phyloP scores from a whole-genome alignment of 2,797 vertebrate genomes.

The Dallia pectoralis region DNA sequence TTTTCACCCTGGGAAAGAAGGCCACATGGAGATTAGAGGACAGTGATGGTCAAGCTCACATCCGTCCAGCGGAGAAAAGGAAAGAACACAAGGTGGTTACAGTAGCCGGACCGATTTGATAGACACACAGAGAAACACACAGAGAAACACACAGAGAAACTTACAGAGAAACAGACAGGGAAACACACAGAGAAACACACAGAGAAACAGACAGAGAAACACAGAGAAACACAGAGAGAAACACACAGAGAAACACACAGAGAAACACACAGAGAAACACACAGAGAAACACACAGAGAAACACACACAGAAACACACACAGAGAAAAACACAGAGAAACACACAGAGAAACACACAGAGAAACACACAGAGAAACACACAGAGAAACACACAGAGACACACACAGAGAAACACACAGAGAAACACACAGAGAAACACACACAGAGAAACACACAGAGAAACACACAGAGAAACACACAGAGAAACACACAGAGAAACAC shows the following conservation, averaged over 20 bases:
- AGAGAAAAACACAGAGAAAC: too few species aligned
- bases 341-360: neutral
- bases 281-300: too few species aligned
- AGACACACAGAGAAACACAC: neutral
- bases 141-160: constrained; percentile 17
- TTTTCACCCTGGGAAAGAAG: constrained; percentile 68
- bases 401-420: too few species aligned
- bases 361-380: neutral
- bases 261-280: constrained; percentile 15
- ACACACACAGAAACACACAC: too few species aligned
- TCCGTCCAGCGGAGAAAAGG: constrained; percentile 43
- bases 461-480: constrained; percentile 2
- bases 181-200: constrained; percentile 5
- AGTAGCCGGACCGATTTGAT: neutral
- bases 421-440: constrained; percentile 2
- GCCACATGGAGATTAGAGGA: constrained; percentile 56
- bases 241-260: neutral
- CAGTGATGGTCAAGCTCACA: constrained; percentile 54
- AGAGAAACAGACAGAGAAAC: constrained; percentile 23
- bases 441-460: too few species aligned
- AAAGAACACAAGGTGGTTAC: constrained; percentile 28
- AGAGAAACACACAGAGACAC: constrained; percentile 23
- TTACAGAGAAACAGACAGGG: too few species aligned
- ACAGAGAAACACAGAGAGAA: too few species aligned
- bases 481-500: constrained; percentile 23